Evolutionary conservation across 2,888 invertebrate species (phyloP).

Genomic region (Perithous albicinctus): DNA sequence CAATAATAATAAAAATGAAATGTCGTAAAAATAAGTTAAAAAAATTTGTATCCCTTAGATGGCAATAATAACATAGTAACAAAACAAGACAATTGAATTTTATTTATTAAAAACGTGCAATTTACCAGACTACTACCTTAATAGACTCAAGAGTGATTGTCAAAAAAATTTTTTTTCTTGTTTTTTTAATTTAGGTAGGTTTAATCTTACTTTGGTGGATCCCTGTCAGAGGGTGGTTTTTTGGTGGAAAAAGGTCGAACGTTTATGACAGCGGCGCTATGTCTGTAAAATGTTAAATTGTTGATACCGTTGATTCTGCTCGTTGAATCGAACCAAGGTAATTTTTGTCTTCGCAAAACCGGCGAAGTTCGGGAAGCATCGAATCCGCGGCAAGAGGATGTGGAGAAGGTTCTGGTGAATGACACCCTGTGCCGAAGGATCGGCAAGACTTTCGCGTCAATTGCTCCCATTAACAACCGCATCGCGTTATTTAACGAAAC

Average conservation of each 20-base stretch:
- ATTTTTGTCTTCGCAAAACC: slow-evolving; percentile 56
- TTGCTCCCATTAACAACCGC: slow-evolving; percentile 73
- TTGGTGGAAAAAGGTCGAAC: slow-evolving; percentile 75
- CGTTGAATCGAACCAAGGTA: slow-evolving; percentile 41
- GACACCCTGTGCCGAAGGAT: slow-evolving; percentile 75
- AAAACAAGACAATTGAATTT: no score
- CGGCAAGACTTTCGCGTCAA: slow-evolving; percentile 75
- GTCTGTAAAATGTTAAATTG: slow-evolving; percentile 65
- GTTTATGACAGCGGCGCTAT: slow-evolving; percentile 62
- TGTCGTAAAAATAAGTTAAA: no score
- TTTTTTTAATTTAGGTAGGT: neutral
- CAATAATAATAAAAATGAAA: no score
- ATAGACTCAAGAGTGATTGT: no score
- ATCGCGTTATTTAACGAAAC: slow-evolving; percentile 52
- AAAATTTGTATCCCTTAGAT: no score
- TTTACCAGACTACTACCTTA: no score
- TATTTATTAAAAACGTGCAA: no score
- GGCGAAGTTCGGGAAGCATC: slow-evolving; percentile 60
- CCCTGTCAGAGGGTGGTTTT: slow-evolving; percentile 72
- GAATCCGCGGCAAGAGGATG: slow-evolving; percentile 60
- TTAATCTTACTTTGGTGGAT: slow-evolving; percentile 72
- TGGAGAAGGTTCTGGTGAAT: slow-evolving; percentile 70
- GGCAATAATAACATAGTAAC: no score
- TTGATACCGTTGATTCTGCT: slow-evolving; percentile 47
- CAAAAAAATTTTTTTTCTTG: neutral